A percentile compares a stretch with the other conserved stretches of the same genome.
Conservation (phyloP, 2,797 vertebrate species). For the Phaenicophaeus curvirostris region DNA sequence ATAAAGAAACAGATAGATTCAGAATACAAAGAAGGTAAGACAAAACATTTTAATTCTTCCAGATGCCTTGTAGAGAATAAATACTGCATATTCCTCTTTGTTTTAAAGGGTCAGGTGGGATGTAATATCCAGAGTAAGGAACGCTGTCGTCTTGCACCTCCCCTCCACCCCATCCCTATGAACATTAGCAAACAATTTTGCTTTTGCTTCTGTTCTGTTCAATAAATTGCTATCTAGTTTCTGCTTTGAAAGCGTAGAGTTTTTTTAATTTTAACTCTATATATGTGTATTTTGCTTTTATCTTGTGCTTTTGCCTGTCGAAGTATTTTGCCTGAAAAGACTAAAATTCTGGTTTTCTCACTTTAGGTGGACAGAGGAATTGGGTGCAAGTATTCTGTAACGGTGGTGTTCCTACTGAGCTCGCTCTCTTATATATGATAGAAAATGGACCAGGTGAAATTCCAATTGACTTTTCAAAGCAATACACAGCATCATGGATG, state of each 20-base stretch:
- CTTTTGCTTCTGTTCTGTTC: neutral
- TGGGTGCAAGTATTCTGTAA: constrained; percentile 98
- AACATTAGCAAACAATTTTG: neutral
- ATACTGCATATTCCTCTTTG: neutral
- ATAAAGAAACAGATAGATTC: constrained; percentile 88
- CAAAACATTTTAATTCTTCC: neutral
- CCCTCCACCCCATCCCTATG: neutral
- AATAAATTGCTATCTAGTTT: neutral
- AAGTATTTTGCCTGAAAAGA: neutral
- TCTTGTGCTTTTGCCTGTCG: neutral
- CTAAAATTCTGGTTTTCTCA: neutral
- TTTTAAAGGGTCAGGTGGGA: neutral
- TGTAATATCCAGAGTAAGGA: neutral
- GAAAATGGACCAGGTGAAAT: constrained; percentile 95
- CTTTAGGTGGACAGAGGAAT: constrained; percentile 92
- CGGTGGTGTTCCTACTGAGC: constrained; percentile 90
- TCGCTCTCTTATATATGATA: constrained; percentile 95
- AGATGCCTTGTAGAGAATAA: neutral
- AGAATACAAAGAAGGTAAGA: constrained; percentile 94
- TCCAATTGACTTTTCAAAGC: constrained; percentile 89
- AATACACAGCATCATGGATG: constrained; percentile 96
- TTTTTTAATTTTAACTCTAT: neutral
- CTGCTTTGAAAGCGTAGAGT: neutral
- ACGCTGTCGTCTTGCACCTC: neutral
- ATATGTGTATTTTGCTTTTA: neutral